Evolutionary conservation across 2,113 vertebrate species (phyloP).

Genomic region (Pleuronectes platessa): DNA sequence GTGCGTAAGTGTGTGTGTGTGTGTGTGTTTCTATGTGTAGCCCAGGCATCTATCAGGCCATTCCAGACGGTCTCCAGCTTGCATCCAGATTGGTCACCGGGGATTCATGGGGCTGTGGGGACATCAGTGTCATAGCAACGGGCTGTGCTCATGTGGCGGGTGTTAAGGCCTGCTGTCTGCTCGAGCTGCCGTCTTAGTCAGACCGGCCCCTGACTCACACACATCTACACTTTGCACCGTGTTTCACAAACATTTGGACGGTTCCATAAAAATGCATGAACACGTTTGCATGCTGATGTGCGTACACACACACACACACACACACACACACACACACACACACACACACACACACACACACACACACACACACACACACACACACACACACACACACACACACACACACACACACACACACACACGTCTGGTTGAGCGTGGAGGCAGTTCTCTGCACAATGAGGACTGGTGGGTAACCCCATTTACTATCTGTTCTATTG

Average conservation of each 20-base stretch:
- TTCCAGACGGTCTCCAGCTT: slow-evolving; percentile 75
- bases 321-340: slow-evolving; percentile 22
- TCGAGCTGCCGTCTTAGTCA: slow-evolving; percentile 72
- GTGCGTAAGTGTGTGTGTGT: slow-evolving; percentile 2
- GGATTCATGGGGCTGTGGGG: slow-evolving; percentile 69
- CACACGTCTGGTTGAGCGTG: slow-evolving; percentile 4
- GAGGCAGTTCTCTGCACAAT: background rate
- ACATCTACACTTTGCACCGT: background rate
- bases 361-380: background rate
- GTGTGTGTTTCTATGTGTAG: slow-evolving; percentile 25
- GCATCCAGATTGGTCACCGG: slow-evolving; percentile 77
- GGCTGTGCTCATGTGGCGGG: slow-evolving; percentile 63
- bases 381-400: background rate
- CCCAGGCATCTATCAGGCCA: slow-evolving; percentile 51
- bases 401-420: no score
- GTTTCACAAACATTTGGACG: slow-evolving; percentile 28
- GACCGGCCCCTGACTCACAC: slow-evolving; percentile 10
- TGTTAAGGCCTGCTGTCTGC: slow-evolving; percentile 77
- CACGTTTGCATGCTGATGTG: slow-evolving; percentile 12
- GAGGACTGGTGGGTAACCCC: slow-evolving; percentile 18
- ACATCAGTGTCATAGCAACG: slow-evolving; percentile 77
- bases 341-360: slow-evolving; percentile 5
- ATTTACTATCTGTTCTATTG: slow-evolving; percentile 47
- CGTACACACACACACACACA: background rate
- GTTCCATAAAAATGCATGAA: slow-evolving; percentile 12